A percentile compares a stretch with the other conserved stretches of the same genome.
phyloP scores from a whole-genome alignment of 2,113 vertebrate genomes.

The Plecturocebus donacophilus region DNA sequence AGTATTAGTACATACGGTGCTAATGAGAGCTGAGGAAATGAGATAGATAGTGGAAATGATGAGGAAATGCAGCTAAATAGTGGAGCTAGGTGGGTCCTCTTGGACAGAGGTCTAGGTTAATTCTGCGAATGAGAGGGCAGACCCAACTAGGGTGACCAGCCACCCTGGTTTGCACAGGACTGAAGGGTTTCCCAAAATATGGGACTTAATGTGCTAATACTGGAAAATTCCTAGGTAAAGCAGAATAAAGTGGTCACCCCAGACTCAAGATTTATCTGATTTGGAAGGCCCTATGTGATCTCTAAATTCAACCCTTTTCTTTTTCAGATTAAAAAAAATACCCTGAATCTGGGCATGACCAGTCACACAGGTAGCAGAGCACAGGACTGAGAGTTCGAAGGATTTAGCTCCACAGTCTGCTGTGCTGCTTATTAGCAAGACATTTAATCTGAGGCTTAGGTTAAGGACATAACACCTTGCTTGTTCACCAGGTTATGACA shows the following conservation, averaged over 20 bases:
- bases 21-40: neutral
- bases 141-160: neutral
- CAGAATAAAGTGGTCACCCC: neutral
- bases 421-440: neutral
- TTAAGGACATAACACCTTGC: neutral
- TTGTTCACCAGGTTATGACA: neutral
- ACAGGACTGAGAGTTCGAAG: neutral
- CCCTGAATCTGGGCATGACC: neutral
- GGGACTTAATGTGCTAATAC: neutral
- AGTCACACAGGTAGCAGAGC: neutral
- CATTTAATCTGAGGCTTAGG: neutral
- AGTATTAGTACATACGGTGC: neutral
- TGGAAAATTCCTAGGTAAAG: neutral
- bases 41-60: neutral
- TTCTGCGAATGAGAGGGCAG: neutral
- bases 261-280: neutral
- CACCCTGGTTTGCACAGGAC: neutral
- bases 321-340: neutral
- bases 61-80: neutral
- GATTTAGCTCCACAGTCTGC: neutral
- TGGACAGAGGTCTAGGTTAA: neutral
- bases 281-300: neutral
- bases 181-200: neutral
- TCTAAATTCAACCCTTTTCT: neutral
- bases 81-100: neutral